These are phyloP conservation scores for Leptonema lineaticorne DNA, from an alignment of 1,140 invertebrate genomes.

Conservation along the genomic window DNA sequence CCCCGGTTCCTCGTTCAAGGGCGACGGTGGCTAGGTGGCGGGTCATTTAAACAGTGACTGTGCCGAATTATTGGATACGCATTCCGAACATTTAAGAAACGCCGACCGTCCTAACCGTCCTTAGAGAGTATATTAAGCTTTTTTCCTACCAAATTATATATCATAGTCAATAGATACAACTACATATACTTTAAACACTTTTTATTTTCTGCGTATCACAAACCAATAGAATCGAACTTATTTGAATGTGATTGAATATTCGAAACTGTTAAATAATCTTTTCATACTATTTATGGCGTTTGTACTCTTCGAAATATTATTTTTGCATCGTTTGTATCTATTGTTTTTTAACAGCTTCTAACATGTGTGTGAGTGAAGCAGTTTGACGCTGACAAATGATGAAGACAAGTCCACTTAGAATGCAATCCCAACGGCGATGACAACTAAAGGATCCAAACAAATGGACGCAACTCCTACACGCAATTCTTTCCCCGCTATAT, in stretches of 20 bases:
- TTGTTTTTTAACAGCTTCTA: not conserved
- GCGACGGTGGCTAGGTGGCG: too few species aligned
- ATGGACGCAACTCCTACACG: constrained; percentile 32
- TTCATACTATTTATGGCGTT: too few species aligned
- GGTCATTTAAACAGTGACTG: constrained; percentile 16
- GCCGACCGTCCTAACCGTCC: not conserved
- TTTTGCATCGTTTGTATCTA: too few species aligned
- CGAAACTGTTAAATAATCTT: too few species aligned
- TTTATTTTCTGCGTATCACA: too few species aligned
- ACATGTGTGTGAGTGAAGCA: constrained; percentile 5
- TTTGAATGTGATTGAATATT: too few species aligned
- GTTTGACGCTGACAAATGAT: constrained; percentile 40
- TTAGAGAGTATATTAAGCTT: not conserved
- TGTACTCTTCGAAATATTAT: too few species aligned
- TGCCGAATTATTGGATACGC: not conserved
- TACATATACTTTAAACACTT: too few species aligned
- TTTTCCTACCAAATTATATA: too few species aligned
- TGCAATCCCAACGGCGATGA: constrained; percentile 39
- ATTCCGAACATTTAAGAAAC: not conserved
- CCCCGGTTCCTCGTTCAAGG: not conserved
- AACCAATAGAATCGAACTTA: too few species aligned
- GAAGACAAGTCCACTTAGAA: constrained; percentile 38
- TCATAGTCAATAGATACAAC: too few species aligned
- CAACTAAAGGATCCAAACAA: constrained; percentile 34
- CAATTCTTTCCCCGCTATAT: not conserved